These are phyloP conservation scores for Tetragonula clypearis DNA, from an alignment of 1,140 invertebrate genomes.

Conservation along the genomic window DNA sequence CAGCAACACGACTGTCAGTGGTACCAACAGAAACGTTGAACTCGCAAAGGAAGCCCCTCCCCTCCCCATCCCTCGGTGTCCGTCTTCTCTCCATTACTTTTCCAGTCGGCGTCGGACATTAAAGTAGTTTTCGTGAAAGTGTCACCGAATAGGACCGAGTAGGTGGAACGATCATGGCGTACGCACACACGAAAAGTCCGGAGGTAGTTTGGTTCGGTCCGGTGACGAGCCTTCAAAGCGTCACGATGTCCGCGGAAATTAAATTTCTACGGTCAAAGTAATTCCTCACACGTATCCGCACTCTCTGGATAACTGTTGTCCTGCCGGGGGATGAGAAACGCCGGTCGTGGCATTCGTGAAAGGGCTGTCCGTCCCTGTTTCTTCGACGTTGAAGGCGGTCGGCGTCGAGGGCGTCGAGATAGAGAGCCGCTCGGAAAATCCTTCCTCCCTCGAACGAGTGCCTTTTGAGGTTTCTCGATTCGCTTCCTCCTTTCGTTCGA, in stretches of 20 bases:
- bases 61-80: background rate
- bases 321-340: background rate
- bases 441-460: background rate
- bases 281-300: slow-evolving; percentile 51
- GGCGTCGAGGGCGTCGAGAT: background rate
- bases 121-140: slow-evolving; percentile 27
- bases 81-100: slow-evolving; percentile 20
- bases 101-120: slow-evolving; percentile 3
- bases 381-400: background rate
- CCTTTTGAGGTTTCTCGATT: background rate
- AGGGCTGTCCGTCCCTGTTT: slow-evolving; percentile 12
- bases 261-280: slow-evolving; percentile 55
- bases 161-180: background rate
- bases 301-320: slow-evolving; percentile 42
- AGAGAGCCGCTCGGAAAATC: background rate
- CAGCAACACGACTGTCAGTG: too few relatives aligned
- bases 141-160: slow-evolving; percentile 17
- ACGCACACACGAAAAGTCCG: background rate
- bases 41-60: background rate
- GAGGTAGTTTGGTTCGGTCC: slow-evolving; percentile 5
- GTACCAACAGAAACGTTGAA: background rate
- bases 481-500: background rate
- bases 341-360: slow-evolving; percentile 11
- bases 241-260: slow-evolving; percentile 52
- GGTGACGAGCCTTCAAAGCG: slow-evolving; percentile 48